Evolutionary conservation across 2,113 vertebrate species (phyloP), one percentile per base, ranked within the genome.

Genomic region (Tylochromis polylepis): DNA sequence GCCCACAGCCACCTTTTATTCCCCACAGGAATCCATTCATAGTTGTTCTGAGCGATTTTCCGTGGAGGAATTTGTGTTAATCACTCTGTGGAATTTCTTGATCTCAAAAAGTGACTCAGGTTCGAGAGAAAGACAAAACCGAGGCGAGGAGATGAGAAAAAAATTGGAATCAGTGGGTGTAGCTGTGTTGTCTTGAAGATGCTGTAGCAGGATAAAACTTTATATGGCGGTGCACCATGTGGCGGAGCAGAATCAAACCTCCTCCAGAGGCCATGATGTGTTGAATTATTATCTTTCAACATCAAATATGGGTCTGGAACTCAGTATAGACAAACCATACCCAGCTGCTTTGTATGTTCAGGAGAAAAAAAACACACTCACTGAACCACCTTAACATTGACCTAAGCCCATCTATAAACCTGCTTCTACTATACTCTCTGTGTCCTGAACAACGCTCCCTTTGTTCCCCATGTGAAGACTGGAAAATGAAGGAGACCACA

Each of bases 381-480:
- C 51, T 49, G 24, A 87, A 83, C n/a, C 67, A 87, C 86, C 88
- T 93, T 87, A 91, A 91, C 86, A 67, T 78, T 89, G 85, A 87
- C 88, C 81, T 83, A 41, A 87, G 60, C 83, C 84, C 59, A 70
- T 86, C 91, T 82, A 90, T 89, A 94, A 95, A 93, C 87, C 88
- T 88, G 87, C 57, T 81, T 86, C 78, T 34, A 60, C 85, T 82
- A 72, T n/a, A 3, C 53, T 62, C 87, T 91, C 72, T 31, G 49
- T 83, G 89, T 79, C 82, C 78, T 5, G 46, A 93, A 96, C 95
- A 96, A 93, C 82, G 36, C 88, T 87, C 53, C 84, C 95, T 96
- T 96, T 96, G 95, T 96, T 95, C 82, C 60, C 55, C 4, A 4
- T 27, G 88, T 38, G 14, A 86, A 41, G 82, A 87, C 82, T 38